Base-by-base conservation (phyloP, 92 coral and sea anemone species). In the Paragorgia papillata region DNA sequence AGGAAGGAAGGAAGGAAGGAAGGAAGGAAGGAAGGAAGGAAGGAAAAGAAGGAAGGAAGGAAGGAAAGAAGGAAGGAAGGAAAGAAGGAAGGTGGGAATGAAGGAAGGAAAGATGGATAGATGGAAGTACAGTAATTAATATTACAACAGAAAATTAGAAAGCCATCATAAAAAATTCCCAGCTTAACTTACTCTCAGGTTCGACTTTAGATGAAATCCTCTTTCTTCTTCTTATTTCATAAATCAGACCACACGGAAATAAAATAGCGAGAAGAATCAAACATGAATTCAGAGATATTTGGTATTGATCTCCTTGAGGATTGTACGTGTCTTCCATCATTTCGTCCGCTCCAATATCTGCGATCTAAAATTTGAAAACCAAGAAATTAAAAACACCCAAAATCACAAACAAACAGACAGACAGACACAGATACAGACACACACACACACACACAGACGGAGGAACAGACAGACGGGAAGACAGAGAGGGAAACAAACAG, bases 171-270 rank as follows among this genome's bases (percentile, higher is more conserved):
- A 6, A 7, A 46, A 46, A 7, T 7, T 6, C 53, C 7, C n/a
- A 7, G 12, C 2, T 46, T 46, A 7, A 46, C 53, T 46, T 46
- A 46, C 48, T n/a, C 19, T 34, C 51, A 40, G 27, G 48, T 37
- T 37, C 14, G 4, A 64, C 53, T 34, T 64, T 64, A n/a, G 5
- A 1, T 28, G 50, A 37, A 0, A 6, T 64, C 28, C 19, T 33
- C 71, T 64, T 64, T 62, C 48, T 62, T 64, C 71, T 9, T 0
- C 43, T 34, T 21, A 64, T 64, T 40, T 64, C 71, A 64, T 64
- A 64, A 8, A 64, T 21, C 9, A 44, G 25, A 6, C 71, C 71
- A 40, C 71, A 64, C 1, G 37, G 51, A 0, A n/a, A 34, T 34
- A 64, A 37, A 64, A 64, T 53, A 40, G 21, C 28, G 12, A 64